Base-by-base conservation (phyloP, 2,888 invertebrate genomes). In the Glaucopsyche alexis region DNA sequence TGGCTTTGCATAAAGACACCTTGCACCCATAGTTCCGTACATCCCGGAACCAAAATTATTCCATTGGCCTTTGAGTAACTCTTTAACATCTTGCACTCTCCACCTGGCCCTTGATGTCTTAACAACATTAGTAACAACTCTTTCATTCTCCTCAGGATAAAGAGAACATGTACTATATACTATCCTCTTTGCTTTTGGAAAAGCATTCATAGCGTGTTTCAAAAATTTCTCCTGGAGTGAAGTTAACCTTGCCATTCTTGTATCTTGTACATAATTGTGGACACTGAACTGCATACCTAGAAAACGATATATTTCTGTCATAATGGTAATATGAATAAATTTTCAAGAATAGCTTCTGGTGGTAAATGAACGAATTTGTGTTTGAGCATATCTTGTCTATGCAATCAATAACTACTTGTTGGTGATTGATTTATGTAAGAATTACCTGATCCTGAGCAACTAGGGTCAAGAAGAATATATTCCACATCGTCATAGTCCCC, bases 151-250 rank as follows among this genome's bases (percentile, higher is more conserved):
- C 88, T 97, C 96, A 0, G 95, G 94, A 84, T 96, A 94, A 11
- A 98, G 82, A 0, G 99, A 99, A 83, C 99, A 99, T 0, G 99
- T 99, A 55, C 99, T 99, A 87, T 99, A 99, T 4, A 99, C 96
- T 16, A 99, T 95, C 73, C 96, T 94, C 83, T 97, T 96, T 0
- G 95, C 97, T 74, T 94, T 94, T 0, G 98, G 97, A 86, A 98
- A 99, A 0, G 94, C 90, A 14, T 94, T 94, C 85, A 99, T 94
- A 0, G 99, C 98, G 85, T 98, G 97, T 74, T 95, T 95, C 0
- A 99, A 90, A 74, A 99, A 95, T 83, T 96, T 95, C 40, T 95
- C 95, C 93, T 99, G 98, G 72, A 98, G 94, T 0, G 95, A 95
- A n/a, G 96, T 95, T 14, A 97, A 86, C 81, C 94, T 96, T 9